Evolutionary conservation across 2,888 invertebrate genomes (phyloP).

Genomic region (Mesorhabditis sp.): DNA sequence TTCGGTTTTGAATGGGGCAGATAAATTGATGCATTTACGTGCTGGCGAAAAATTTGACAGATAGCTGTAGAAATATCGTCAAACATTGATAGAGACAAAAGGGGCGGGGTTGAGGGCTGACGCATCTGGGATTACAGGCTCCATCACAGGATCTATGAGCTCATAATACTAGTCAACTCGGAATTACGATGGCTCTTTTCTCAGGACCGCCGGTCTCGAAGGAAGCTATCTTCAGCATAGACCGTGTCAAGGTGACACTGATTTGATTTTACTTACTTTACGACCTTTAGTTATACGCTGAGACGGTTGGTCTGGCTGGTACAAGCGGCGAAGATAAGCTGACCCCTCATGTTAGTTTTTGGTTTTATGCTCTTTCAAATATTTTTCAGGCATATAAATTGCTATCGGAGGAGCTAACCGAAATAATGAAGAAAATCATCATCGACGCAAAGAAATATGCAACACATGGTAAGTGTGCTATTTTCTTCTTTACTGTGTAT

Average conservation of each 20-base stretch:
- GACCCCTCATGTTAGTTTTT: background rate
- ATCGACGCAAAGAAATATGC: background rate
- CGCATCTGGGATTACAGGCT: too few species aligned
- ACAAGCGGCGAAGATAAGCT: background rate
- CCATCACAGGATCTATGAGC: too few species aligned
- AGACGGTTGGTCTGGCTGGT: slow-evolving; percentile 1
- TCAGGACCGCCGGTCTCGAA: background rate
- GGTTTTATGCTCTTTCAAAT: background rate
- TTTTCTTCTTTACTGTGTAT: background rate
- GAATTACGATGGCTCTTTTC: background rate
- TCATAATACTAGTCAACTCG: too few species aligned
- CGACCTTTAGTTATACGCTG: background rate
- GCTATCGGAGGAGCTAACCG: background rate
- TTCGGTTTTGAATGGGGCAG: too few species aligned
- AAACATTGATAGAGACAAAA: too few species aligned
- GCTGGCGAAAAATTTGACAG: too few species aligned
- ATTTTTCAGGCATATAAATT: background rate
- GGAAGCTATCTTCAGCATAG: background rate
- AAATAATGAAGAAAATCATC: slow-evolving; percentile 3
- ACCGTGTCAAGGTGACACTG: background rate
- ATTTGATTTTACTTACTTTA: background rate
- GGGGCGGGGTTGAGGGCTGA: too few species aligned
- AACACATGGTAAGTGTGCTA: background rate
- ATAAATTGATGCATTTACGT: too few species aligned
- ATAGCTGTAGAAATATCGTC: too few species aligned